Evolutionary conservation across 1,140 invertebrate species (phyloP).

Genomic region (Drosophila setifemur): DNA sequence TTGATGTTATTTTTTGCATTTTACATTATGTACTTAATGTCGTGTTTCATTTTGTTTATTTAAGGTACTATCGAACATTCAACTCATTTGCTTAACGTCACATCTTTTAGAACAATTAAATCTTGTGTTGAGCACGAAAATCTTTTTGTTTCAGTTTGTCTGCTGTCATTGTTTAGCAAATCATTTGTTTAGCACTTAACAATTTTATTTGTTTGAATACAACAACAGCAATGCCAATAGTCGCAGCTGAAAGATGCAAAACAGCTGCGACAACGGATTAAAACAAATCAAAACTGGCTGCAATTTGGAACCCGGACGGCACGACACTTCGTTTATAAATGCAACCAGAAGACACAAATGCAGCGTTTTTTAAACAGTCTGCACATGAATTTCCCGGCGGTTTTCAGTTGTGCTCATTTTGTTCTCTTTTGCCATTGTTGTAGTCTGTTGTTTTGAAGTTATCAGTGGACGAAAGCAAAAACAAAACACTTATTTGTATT

Average conservation of each 20-base stretch:
- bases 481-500: not conserved
- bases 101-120: conserved; percentile 13
- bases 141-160: conserved; percentile 2
- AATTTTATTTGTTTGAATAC: conserved; percentile 17
- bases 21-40: not conserved
- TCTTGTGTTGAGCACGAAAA: not conserved
- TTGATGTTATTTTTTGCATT: too few species aligned
- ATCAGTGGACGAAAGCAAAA: not conserved
- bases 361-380: conserved; percentile 18
- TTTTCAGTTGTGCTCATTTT: not conserved
- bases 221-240: not conserved
- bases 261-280: conserved; percentile 14
- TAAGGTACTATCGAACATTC: not conserved
- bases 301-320: not conserved
- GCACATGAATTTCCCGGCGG: not conserved
- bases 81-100: not conserved
- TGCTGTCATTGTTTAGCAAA: conserved; percentile 16
- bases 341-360: not conserved
- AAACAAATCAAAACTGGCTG: not conserved
- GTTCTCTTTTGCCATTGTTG: not conserved
- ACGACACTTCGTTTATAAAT: conserved; percentile 6
- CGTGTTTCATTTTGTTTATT: not conserved
- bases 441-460: not conserved
- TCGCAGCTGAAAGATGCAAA: not conserved
- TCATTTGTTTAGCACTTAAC: conserved; percentile 22